Conservation (phyloP, 2,113 vertebrate genomes). For the Recurvirostra avosetta region DNA sequence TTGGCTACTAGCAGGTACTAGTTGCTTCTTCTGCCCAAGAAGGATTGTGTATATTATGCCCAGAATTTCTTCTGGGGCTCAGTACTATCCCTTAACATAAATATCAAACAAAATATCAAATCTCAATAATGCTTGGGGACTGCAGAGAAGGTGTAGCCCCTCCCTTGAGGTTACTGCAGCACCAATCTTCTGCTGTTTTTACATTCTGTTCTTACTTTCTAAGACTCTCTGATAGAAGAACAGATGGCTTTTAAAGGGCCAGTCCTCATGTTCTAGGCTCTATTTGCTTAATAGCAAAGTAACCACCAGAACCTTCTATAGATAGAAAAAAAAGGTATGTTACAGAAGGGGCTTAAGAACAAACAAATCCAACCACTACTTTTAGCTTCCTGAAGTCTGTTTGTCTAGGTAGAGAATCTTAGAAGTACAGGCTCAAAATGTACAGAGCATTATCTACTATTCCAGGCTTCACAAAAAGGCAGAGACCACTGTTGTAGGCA, state of each 20-base stretch:
- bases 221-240: background rate
- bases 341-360: background rate
- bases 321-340: background rate
- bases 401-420: no score
- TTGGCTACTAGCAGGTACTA: background rate
- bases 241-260: background rate
- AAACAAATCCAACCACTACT: background rate
- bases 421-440: background rate
- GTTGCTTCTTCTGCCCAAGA: background rate
- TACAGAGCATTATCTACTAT: background rate
- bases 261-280: background rate
- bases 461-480: background rate
- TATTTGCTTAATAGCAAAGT: background rate
- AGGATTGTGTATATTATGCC: background rate
- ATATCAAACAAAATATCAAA: background rate
- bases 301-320: background rate
- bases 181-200: background rate
- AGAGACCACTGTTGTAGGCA: background rate
- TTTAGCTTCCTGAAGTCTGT: background rate
- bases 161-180: background rate
- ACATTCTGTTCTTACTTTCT: background rate
- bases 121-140: accelerated
- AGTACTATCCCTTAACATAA: background rate
- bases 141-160: background rate
- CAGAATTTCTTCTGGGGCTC: background rate